Percentiles rank a stretch among this genome's conserved stretches.
Conservation (phyloP, 2,888 invertebrate genomes). For the Lasioglossum pauxillum region DNA sequence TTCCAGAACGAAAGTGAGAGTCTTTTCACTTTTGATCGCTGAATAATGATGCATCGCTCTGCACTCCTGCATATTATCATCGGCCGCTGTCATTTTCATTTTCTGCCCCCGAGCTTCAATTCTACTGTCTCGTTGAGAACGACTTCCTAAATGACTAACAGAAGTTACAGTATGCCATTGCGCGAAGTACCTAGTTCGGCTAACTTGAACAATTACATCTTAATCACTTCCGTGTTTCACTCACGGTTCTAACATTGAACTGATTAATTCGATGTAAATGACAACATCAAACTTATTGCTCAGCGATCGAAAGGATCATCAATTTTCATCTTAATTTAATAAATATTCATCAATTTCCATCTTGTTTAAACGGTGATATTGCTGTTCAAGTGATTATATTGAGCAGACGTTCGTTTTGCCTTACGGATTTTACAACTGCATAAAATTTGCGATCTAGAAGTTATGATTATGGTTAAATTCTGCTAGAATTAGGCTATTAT, state of each 20-base stretch:
- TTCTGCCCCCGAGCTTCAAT: background rate
- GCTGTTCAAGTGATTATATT: background rate
- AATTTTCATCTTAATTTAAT: background rate
- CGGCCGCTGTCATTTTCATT: background rate
- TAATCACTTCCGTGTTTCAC: background rate
- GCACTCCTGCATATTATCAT: background rate
- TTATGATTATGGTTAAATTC: background rate
- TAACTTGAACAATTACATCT: background rate
- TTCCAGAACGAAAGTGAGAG: constrained; percentile 75
- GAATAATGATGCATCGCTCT: constrained; percentile 60
- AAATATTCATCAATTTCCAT: background rate
- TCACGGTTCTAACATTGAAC: background rate
- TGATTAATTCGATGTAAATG: background rate
- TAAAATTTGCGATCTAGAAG: background rate
- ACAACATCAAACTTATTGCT: background rate
- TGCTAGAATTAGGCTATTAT: background rate
- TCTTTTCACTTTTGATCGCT: constrained; percentile 79
- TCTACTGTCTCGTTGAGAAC: background rate
- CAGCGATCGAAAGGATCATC: background rate
- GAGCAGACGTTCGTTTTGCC: background rate
- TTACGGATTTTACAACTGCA: background rate
- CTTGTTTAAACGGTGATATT: background rate
- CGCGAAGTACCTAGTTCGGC: background rate
- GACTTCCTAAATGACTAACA: background rate
- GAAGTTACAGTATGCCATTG: background rate